These are phyloP conservation scores for Myiothlypis chrysogaster DNA, from an alignment of 2,797 vertebrate genomes.

Conservation along the genomic window DNA sequence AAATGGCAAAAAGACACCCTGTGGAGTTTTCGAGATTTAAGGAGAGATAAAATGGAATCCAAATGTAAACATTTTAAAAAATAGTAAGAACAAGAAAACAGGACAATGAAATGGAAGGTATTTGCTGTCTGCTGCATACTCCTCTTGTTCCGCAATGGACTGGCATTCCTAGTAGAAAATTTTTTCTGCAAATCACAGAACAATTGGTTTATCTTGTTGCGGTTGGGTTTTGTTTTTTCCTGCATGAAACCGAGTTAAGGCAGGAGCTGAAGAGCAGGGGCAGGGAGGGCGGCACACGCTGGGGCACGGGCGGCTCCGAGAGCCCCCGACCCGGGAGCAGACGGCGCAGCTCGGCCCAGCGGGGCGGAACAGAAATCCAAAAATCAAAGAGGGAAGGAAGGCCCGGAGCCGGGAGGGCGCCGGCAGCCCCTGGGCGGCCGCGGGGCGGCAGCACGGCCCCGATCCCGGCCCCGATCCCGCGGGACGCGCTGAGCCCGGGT, in stretches of 20 bases:
- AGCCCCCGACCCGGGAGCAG: neutral
- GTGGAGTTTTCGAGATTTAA: neutral
- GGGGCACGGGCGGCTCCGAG: neutral
- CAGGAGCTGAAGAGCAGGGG: neutral
- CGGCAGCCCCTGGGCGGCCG: neutral
- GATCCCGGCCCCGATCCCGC: neutral
- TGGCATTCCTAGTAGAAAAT: neutral
- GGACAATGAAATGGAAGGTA: neutral
- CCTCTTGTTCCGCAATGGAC: neutral
- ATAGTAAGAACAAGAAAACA: rapidly evolving
- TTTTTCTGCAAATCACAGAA: neutral
- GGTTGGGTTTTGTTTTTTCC: neutral
- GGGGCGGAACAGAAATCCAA: rapidly evolving
- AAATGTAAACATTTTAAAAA: neutral
- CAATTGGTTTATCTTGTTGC: neutral
- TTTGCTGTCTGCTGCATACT: neutral
- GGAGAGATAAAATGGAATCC: neutral
- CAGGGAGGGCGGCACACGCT: neutral
- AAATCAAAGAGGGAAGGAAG: neutral
- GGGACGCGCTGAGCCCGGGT: rapidly evolving
- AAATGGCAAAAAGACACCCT: neutral
- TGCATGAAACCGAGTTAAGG: neutral
- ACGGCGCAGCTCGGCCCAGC: neutral
- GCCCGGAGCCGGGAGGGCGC: neutral
- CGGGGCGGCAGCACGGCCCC: neutral